These are phyloP conservation scores for Orycteropus afer DNA, from an alignment of 2,113 vertebrate species.

Conservation along the genomic window DNA sequence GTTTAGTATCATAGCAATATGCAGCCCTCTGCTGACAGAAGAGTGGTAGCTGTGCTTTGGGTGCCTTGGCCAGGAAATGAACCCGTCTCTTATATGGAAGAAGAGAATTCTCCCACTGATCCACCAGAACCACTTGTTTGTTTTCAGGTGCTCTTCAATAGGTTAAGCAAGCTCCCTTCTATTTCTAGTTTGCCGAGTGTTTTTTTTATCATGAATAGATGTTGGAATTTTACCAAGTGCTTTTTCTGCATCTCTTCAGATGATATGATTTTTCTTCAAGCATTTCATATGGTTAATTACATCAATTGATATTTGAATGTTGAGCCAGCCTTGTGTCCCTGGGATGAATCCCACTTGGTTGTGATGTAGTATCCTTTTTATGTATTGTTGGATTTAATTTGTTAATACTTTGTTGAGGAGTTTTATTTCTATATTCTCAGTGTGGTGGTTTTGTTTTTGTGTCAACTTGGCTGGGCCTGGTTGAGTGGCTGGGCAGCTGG, in stretches of 20 bases:
- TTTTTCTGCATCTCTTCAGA: neutral
- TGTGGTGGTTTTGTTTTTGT: no score
- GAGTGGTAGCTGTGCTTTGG: neutral
- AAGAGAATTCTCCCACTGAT: neutral
- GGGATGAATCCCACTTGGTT: neutral
- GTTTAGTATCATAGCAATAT: neutral
- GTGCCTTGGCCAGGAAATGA: neutral
- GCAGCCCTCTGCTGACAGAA: neutral
- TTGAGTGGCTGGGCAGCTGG: no score
- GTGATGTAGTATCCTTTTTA: neutral
- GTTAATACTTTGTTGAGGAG: neutral
- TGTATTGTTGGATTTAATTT: neutral
- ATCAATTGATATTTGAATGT: neutral
- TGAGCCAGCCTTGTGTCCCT: neutral
- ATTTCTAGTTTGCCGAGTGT: neutral
- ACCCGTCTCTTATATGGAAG: neutral
- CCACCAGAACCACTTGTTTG: neutral
- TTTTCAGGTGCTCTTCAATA: neutral
- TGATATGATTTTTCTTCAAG: neutral
- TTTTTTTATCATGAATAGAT: neutral
- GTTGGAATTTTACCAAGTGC: neutral
- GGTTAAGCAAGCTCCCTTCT: neutral
- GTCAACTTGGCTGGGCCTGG: no score
- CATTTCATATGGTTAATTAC: neutral
- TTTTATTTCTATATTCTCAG: conserved; percentile 12